Evolutionary conservation across 2,888 invertebrate species (phyloP), one percentile per base, ranked within the genome.

Genomic region (Elmis aenea): DNA sequence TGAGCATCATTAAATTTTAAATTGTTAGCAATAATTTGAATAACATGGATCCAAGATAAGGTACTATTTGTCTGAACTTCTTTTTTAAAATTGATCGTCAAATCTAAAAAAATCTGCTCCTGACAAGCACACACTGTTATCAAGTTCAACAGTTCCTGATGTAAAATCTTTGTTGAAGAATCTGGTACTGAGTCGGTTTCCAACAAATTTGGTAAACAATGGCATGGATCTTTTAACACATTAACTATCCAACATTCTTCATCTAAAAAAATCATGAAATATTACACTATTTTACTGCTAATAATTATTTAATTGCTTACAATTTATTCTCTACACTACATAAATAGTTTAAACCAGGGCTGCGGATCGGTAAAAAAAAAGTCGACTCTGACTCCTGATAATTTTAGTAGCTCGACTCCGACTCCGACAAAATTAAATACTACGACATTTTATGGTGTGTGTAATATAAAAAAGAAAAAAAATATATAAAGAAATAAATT

Each of bases 1-100:
- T 73, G 71, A 5, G 69, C 65, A 49, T 74, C 71, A 31, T 66
- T 71, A 25, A 69, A 69, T 46, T 68, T 69, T 16, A 76, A 60
- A 58, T 71, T 71, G 5, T 70, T 66, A 5, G 71, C 62, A 14
- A 75, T 64, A 4, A 68, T 61, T 41, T 68, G 64, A 12, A 74
- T 66, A 21, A 75, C 59, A 44, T 59, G 60, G 3, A 61, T 60
- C 74, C 74, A 75, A 10, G 52, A 50, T 3, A 49, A 36, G 26
- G 52, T 13, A n/a, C 51, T 50, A 3, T 49, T 35, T 26, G 52
- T 13, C 34, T 45, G 33, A 11, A 26, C 26, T n/a, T 38, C 30
- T 18, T 22, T 24, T 37, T 25, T 29, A 38, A 34, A 31, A 2
- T 18, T 14, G 14, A 15, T 18, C 30, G 22, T 37, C 12, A 48